These are phyloP conservation scores for Cosmorhoe ocellata DNA, from an alignment of 2,888 invertebrate species.

Conservation along the genomic window DNA sequence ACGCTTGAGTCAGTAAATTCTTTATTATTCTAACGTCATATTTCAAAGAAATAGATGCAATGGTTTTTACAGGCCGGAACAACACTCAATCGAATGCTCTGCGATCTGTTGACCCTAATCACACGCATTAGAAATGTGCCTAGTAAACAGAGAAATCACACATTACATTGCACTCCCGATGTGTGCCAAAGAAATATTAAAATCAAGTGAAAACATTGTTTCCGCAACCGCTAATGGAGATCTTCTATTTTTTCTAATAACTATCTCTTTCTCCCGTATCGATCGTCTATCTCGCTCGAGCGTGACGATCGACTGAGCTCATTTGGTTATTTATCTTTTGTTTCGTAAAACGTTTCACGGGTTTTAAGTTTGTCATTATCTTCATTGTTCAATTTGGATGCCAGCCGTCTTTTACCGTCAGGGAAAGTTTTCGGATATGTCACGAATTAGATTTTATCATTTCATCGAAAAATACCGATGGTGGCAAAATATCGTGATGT, in stretches of 20 bases:
- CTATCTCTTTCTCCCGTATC: conserved; percentile 36
- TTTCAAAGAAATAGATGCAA: conserved; percentile 23
- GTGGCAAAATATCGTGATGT: conserved; percentile 28
- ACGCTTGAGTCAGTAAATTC: too few species aligned
- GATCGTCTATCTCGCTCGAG: conserved; percentile 24
- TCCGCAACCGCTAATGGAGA: conserved; percentile 35
- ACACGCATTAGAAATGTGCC: conserved; percentile 58
- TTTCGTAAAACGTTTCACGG: conserved; percentile 46
- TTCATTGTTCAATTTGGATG: conserved; percentile 38
- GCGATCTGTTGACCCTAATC: conserved; percentile 58
- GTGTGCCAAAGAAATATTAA: conserved; percentile 46
- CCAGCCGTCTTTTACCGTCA: conserved; percentile 37
- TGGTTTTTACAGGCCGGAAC: conserved; percentile 24
- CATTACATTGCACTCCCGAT: conserved; percentile 40
- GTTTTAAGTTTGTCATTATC: conserved; percentile 39
- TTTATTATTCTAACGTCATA: conserved; percentile 5
- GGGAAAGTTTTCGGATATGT: conserved; percentile 46
- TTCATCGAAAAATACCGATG: conserved; percentile 39
- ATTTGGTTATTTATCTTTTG: conserved; percentile 50
- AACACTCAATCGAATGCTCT: conserved; percentile 30
- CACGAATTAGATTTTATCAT: conserved; percentile 49
- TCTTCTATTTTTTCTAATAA: conserved; percentile 34
- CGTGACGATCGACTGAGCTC: conserved; percentile 42
- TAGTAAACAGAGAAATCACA: conserved; percentile 53
- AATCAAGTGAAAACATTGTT: conserved; percentile 51